A percentile compares a stretch with the other conserved stretches of the same genome.
Conservation (phyloP, 1,140 invertebrate genomes). For the Eriocheir sinensis region DNA sequence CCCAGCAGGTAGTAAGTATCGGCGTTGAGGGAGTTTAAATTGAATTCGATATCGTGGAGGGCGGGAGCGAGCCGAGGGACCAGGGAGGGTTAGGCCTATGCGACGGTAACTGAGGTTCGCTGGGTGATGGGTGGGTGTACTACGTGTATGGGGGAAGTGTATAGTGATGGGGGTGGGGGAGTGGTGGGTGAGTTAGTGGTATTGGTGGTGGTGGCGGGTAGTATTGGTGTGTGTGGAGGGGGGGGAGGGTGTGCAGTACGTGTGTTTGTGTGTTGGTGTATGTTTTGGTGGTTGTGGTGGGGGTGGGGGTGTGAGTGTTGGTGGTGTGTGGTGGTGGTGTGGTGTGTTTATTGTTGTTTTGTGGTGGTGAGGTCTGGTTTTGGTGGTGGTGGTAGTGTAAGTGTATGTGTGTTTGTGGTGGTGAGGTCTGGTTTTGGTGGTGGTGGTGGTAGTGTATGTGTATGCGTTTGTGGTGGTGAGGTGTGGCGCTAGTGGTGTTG, state of each 20-base stretch:
- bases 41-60: conserved; percentile 12
- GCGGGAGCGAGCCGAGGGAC: neutral
- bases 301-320: neutral
- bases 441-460: neutral
- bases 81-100: neutral
- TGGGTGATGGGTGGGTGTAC: neutral
- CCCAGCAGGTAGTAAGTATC: too few species aligned
- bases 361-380: neutral
- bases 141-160: neutral
- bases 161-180: neutral
- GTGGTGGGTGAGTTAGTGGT: neutral
- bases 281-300: neutral
- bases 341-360: neutral
- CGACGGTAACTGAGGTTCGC: neutral
- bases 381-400: too few species aligned
- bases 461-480: neutral
- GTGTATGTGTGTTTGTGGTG: neutral
- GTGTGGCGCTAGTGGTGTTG: too few species aligned
- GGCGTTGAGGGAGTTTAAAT: neutral
- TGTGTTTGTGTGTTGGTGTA: neutral
- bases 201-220: neutral
- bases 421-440: neutral
- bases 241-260: neutral
- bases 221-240: too few species aligned
- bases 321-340: neutral